phyloP scores from a whole-genome alignment of 2,797 vertebrate genomes.

The Dipus sagitta region DNA sequence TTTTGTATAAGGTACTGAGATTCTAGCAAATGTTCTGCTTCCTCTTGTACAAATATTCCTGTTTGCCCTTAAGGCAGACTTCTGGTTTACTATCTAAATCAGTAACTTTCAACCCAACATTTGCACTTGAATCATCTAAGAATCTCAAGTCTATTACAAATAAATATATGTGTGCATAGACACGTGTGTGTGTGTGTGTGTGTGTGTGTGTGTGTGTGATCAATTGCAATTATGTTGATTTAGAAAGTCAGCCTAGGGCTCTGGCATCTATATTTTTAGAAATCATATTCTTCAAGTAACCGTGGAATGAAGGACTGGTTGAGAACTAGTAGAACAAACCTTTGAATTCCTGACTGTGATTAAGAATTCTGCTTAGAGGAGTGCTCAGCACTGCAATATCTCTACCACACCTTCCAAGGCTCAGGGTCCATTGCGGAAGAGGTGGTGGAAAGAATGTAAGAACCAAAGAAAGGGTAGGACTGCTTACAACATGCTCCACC shows the following conservation, averaged over 20 bases:
- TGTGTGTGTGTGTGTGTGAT: too few species aligned
- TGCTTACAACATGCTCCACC: too few species aligned
- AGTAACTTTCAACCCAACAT: conserved; percentile 34
- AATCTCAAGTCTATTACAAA: neutral
- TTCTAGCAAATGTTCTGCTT: conserved; percentile 27
- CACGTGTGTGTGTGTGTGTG: too few species aligned
- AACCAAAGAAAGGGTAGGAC: too few species aligned
- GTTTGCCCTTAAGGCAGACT: conserved; percentile 11
- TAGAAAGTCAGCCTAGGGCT: conserved; percentile 7
- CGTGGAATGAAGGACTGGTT: neutral
- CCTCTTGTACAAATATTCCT: conserved; percentile 59
- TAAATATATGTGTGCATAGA: neutral
- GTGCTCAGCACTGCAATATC: too few species aligned
- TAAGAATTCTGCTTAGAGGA: neutral
- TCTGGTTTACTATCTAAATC: conserved; percentile 48
- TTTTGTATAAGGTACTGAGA: neutral
- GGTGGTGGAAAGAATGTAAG: too few species aligned
- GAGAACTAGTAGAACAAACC: neutral
- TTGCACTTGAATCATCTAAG: conserved; percentile 35
- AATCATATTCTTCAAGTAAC: neutral
- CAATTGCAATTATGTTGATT: conserved; percentile 17
- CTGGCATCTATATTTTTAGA: conserved; percentile 31
- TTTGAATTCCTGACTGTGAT: conserved; percentile 31
- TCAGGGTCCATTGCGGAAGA: too few species aligned
- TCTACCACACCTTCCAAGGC: too few species aligned